A percentile compares a stretch with the other conserved stretches of the same genome.
Evolutionary conservation across 1,140 invertebrate genomes (phyloP).

Genomic region (Anoplophora glabripennis): DNA sequence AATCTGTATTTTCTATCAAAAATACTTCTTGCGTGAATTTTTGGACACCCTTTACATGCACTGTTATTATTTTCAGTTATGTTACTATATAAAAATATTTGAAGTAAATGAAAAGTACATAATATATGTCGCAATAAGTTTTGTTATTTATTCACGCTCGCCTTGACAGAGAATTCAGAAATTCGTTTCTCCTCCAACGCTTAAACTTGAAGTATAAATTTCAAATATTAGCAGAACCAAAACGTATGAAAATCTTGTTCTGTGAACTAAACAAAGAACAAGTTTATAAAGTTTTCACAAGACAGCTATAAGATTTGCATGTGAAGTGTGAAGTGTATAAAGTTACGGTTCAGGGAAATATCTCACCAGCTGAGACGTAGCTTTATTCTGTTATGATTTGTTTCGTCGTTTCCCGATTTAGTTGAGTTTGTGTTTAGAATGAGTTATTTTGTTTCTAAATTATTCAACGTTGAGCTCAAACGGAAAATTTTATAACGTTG

Average conservation of each 20-base stretch:
- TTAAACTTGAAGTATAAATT: too few relatives aligned
- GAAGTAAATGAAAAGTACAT: too few relatives aligned
- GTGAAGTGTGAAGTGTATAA: conserved; percentile 27
- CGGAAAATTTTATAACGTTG: conserved; percentile 14
- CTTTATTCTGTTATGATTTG: conserved; percentile 28
- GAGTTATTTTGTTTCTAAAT: conserved; percentile 20
- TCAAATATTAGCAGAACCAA: too few relatives aligned
- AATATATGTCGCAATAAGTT: too few relatives aligned
- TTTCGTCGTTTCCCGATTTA: conserved; percentile 27
- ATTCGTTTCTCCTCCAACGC: too few relatives aligned
- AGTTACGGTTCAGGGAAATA: conserved; percentile 14
- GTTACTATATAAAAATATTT: too few relatives aligned
- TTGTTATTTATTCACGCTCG: too few relatives aligned
- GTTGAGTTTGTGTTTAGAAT: conserved; percentile 14
- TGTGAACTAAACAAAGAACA: conserved; percentile 16
- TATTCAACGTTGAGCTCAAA: conserved; percentile 13
- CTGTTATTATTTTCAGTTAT: too few relatives aligned
- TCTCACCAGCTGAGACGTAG: conserved; percentile 7
- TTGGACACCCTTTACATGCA: too few relatives aligned
- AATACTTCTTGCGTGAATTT: too few relatives aligned
- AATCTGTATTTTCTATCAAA: too few relatives aligned
- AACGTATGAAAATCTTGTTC: conserved; percentile 6
- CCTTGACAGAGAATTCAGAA: too few relatives aligned
- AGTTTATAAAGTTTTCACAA: conserved; percentile 20
- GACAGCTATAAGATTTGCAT: conserved; percentile 23